phyloP scores from a whole-genome alignment of 53 echinoderm and acorn worm species.

The Crossaster papposus region DNA sequence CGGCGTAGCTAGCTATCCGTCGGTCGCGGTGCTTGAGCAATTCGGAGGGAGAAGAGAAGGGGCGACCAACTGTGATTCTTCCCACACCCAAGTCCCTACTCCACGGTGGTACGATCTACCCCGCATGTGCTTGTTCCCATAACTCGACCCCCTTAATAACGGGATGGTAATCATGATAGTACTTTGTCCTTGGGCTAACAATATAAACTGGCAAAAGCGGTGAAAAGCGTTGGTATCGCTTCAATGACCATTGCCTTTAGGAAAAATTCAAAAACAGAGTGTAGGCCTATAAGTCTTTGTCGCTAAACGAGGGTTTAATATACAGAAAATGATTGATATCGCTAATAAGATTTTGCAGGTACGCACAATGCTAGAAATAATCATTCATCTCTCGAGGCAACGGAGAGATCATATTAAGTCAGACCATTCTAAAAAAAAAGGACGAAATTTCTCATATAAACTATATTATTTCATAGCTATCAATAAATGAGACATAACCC shows the following conservation, averaged over 20 bases:
- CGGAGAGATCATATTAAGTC: neutral
- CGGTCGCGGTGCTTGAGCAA: constrained; percentile 40
- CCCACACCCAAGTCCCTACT: constrained; percentile 60
- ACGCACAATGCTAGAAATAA: neutral
- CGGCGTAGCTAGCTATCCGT: constrained; percentile 33
- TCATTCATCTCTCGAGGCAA: neutral
- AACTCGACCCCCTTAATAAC: constrained; percentile 41
- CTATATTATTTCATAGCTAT: too few species aligned
- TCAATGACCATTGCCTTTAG: neutral
- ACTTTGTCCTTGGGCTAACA: constrained; percentile 49
- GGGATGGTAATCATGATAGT: constrained; percentile 29
- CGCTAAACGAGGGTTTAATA: neutral
- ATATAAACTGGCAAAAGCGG: neutral
- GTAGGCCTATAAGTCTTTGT: too few species aligned
- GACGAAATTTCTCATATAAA: too few species aligned
- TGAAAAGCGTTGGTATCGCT: neutral
- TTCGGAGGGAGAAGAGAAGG: constrained; percentile 19
- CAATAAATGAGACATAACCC: too few species aligned
- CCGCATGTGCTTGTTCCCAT: constrained; percentile 54
- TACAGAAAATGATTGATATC: neutral
- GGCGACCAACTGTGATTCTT: constrained; percentile 44
- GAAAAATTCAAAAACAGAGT: neutral
- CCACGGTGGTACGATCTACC: constrained; percentile 14
- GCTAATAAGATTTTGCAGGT: neutral
- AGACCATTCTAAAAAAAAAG: neutral